Conservation (phyloP, 2,113 vertebrate species). For the Tonatia bakeri region DNA sequence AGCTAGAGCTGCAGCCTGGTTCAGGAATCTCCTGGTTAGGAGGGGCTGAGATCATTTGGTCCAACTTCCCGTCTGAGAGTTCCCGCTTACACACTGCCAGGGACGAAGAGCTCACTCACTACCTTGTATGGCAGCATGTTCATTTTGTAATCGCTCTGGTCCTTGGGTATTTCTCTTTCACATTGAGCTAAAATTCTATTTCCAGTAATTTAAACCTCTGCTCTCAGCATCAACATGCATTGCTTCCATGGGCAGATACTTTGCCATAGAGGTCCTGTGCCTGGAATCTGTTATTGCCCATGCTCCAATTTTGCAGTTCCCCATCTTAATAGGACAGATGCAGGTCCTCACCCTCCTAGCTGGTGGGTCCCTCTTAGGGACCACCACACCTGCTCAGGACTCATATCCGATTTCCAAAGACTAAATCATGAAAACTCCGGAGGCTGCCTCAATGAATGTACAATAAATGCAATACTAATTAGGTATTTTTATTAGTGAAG, state of each 20-base stretch:
- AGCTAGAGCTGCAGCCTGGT: neutral
- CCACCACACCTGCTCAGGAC: neutral
- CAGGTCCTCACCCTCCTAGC: neutral
- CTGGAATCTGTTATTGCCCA: neutral
- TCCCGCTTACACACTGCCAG: neutral
- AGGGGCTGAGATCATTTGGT: neutral
- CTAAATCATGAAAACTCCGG: neutral
- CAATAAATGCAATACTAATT: slow-evolving; percentile 26
- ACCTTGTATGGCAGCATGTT: neutral
- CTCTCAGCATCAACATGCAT: neutral
- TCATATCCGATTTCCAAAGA: neutral
- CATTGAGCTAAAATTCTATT: neutral
- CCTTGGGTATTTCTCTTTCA: neutral
- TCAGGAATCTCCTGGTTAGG: neutral
- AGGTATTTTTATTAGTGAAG: slow-evolving; percentile 47
- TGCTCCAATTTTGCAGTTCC: neutral
- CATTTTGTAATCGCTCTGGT: neutral
- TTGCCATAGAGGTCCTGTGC: neutral
- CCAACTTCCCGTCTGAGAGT: neutral
- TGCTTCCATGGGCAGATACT: neutral
- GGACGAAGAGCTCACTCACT: neutral
- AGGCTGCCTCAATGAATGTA: neutral
- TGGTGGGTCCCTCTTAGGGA: neutral
- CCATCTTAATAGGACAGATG: neutral
- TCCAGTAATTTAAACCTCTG: neutral